Evolutionary conservation across 1,140 invertebrate species (phyloP).

Genomic region (Babylonia areolata): DNA sequence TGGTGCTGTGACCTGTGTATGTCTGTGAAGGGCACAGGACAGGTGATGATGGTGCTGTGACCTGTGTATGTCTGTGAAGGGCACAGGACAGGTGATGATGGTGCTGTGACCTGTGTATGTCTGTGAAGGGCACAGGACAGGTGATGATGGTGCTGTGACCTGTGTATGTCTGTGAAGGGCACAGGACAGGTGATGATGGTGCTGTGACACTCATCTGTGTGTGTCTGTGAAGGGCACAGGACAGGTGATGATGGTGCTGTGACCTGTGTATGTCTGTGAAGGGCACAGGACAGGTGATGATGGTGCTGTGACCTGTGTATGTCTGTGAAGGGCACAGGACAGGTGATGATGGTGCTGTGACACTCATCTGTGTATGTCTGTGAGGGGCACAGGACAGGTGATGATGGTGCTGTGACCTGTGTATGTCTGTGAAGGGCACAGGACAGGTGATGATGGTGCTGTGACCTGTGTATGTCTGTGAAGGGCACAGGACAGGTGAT

Average conservation of each 20-base stretch:
- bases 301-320: slow-evolving; percentile 51
- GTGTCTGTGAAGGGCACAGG: slow-evolving; percentile 73
- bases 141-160: slow-evolving; percentile 52
- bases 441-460: slow-evolving; percentile 64
- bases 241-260: slow-evolving; percentile 59
- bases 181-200: slow-evolving; percentile 69
- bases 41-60: slow-evolving; percentile 56
- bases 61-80: slow-evolving; percentile 71
- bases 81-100: slow-evolving; percentile 67
- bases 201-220: slow-evolving; percentile 10
- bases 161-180: slow-evolving; percentile 71
- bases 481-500: slow-evolving; percentile 69
- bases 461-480: slow-evolving; percentile 67
- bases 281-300: slow-evolving; percentile 66
- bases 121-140: slow-evolving; percentile 69
- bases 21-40: slow-evolving; percentile 71
- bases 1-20: slow-evolving; percentile 51
- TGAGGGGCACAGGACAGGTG: slow-evolving; percentile 69
- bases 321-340: slow-evolving; percentile 71
- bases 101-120: slow-evolving; percentile 58
- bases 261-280: slow-evolving; percentile 71
- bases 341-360: slow-evolving; percentile 69
- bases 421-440: slow-evolving; percentile 72
- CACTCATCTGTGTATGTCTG: slow-evolving; percentile 65
- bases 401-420: slow-evolving; percentile 44